Base-by-base conservation (phyloP, 2,888 invertebrate genomes). In the Tortricodes alternella region DNA sequence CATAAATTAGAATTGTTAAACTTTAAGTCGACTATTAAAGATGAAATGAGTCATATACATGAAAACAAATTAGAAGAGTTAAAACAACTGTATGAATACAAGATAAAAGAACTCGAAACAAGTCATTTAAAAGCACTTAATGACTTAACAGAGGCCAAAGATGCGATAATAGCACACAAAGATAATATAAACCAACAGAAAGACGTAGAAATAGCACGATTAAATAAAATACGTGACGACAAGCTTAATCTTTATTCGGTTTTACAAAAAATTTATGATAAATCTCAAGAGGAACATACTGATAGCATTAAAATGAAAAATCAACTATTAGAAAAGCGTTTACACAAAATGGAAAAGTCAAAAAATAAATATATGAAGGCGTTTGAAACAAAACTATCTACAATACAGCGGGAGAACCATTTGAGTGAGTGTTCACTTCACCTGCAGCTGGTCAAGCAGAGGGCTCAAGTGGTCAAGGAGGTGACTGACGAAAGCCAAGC, bases 361-460 rank as follows among this genome's bases (percentile, higher is more conserved):
- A 89, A 83, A 69, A 63, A 67, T 0, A 88, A 82, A 65, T 78
- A 65, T 39, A 58, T 68, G 0, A 81, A 73, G 65, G 61, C 73
- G 0, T 89, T 76, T 62, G 87, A 89, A 65, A 64, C 74, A 1
- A 88, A 83, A 64, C 46, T 89, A 50, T 74, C 78, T 1, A 72
- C 76, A 57, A 60, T 87, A 16, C 85, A 86, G 60, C 72, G 80
- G 50, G 87, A 89, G 6, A 89, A 87, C 52, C 81, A 88, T 61
- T 71, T 88, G 46, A 63, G 77, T 0, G 87, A 87, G 52, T 85
- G 84, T 61, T 80, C 86, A 0, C 62, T 88, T 24, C 88, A 88
- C 49, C 73, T 89, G 0, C 86, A 89, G 62, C 63, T 89, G 29
- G 75, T 83, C 1, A 77, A 76, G 56, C 89, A 89, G 58, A 76